Percentiles rank a stretch among this genome's conserved stretches.
phyloP scores from a whole-genome alignment of 2,888 invertebrate species.

The Deroplatys truncata region DNA sequence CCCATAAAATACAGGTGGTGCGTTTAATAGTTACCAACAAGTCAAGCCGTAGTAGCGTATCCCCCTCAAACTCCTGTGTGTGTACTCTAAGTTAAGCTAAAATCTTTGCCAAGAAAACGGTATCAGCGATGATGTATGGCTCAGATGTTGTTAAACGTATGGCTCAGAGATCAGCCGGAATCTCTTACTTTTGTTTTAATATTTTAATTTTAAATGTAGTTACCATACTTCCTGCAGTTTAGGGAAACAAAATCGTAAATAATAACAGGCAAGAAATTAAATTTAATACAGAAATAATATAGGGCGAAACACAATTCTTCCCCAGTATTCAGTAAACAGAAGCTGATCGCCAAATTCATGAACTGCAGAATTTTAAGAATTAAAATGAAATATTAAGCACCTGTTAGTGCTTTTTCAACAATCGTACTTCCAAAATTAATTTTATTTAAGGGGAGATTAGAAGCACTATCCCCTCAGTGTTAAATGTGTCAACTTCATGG shows the following conservation, averaged over 20 bases:
- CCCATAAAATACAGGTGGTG: conserved; percentile 29
- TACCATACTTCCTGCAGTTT: background rate
- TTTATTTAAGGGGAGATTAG: too few relatives aligned
- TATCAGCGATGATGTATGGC: conserved; percentile 10
- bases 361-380: too few relatives aligned
- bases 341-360: too few relatives aligned
- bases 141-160: conserved; percentile 10
- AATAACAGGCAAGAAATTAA: background rate
- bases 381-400: too few relatives aligned
- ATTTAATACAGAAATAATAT: background rate
- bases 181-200: background rate
- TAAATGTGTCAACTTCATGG: too few relatives aligned
- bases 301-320: too few relatives aligned
- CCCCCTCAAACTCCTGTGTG: background rate
- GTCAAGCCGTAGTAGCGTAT: conserved; percentile 7
- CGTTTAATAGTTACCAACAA: conserved; percentile 24
- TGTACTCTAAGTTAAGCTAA: conserved; percentile 9
- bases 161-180: background rate
- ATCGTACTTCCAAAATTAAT: too few relatives aligned
- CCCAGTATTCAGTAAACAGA: too few relatives aligned
- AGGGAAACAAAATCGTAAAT: background rate
- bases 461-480: too few relatives aligned
- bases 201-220: background rate
- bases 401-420: too few relatives aligned
- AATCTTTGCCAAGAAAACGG: background rate